Conservation (phyloP, 2,113 vertebrate genomes). For the Lagopus leucura region DNA sequence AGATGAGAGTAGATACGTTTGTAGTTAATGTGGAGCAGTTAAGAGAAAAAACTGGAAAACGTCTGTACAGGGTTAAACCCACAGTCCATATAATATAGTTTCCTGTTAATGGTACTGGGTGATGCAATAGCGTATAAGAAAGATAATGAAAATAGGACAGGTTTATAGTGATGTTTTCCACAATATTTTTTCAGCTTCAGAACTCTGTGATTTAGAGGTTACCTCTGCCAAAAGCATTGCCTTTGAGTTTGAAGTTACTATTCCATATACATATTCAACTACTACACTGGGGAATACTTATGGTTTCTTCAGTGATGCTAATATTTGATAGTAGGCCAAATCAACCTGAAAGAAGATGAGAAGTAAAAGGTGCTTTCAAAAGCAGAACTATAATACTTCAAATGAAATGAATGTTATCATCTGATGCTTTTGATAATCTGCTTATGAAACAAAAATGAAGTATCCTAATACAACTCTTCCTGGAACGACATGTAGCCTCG, state of each 20-base stretch:
- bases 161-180: neutral
- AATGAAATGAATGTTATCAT: constrained; percentile 27
- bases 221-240: neutral
- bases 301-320: neutral
- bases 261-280: neutral
- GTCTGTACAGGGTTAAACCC: neutral
- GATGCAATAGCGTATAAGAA: neutral
- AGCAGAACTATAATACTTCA: neutral
- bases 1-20: neutral
- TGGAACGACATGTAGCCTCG: constrained; percentile 22
- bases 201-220: neutral
- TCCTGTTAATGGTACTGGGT: neutral
- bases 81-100: neutral
- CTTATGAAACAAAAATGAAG: constrained; percentile 54
- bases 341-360: neutral
- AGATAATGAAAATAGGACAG: neutral
- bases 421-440: constrained; percentile 36
- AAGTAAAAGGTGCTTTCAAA: neutral
- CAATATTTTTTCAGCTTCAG: neutral
- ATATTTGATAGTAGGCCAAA: neutral
- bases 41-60: neutral
- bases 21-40: neutral
- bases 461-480: neutral
- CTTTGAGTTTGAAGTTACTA: neutral
- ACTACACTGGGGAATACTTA: neutral